A percentile compares a stretch with the other conserved stretches of the same genome.
These are phyloP conservation scores for Timema podura DNA, from an alignment of 2,888 invertebrate species.

Conservation along the genomic window DNA sequence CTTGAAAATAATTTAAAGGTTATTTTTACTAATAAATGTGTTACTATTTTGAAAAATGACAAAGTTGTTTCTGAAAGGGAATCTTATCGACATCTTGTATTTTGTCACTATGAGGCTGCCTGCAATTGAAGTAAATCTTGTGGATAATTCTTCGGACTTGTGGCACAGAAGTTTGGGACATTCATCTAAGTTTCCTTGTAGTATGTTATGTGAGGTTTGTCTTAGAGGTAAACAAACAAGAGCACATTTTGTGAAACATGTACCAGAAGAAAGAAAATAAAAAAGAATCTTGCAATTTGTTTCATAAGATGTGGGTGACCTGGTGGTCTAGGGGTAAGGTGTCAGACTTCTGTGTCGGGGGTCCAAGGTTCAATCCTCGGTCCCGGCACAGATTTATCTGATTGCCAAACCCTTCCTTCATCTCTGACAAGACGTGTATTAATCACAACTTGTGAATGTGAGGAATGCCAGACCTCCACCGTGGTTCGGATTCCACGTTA, in stretches of 20 bases:
- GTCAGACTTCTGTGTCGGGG: no score
- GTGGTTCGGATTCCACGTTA: no score
- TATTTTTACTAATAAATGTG: neutral
- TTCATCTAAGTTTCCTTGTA: neutral
- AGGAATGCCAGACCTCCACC: no score
- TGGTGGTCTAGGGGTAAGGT: no score
- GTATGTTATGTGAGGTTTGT: neutral
- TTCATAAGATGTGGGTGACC: constrained; percentile 32
- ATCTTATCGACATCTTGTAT: neutral
- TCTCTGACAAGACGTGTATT: no score
- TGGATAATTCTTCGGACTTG: neutral
- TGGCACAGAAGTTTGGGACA: neutral
- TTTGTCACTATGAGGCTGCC: neutral
- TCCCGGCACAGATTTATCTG: no score
- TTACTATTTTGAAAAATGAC: neutral
- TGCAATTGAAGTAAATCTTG: neutral
- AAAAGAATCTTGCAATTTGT: constrained; percentile 28
- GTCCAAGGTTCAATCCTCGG: no score
- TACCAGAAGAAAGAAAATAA: constrained; percentile 35
- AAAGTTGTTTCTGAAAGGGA: neutral
- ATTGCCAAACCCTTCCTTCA: no score
- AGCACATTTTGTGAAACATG: constrained; percentile 31
- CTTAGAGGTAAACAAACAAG: neutral
- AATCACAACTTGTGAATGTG: no score
- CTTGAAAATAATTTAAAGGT: neutral